Conservation (phyloP, 2,113 vertebrate genomes). For the Labeo catla region DNA sequence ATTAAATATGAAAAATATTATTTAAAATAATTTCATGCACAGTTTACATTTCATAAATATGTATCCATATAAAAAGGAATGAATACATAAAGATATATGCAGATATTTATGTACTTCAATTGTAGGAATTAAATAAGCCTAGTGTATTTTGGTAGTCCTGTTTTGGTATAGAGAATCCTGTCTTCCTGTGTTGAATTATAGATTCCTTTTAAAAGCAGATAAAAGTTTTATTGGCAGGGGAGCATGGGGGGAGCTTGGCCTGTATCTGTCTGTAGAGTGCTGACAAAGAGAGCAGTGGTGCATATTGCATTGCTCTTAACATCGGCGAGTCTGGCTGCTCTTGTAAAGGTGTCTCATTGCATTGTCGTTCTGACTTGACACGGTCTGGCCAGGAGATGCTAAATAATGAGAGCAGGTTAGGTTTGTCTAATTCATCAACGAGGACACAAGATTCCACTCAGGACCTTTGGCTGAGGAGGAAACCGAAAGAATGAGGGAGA, state of each 20-base stretch:
- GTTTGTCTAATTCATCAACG: slow-evolving; percentile 67
- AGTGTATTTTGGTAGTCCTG: slow-evolving; percentile 66
- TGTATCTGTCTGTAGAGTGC: slow-evolving; percentile 64
- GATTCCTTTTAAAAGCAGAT: slow-evolving; percentile 77
- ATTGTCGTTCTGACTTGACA: slow-evolving; percentile 69
- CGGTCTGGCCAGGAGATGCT: slow-evolving; percentile 68
- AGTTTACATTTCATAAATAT: background rate
- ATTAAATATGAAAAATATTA: background rate
- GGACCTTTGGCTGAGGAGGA: slow-evolving; percentile 32
- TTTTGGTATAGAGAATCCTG: slow-evolving; percentile 61
- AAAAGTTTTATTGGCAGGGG: slow-evolving; percentile 78
- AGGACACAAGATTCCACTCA: slow-evolving; percentile 31
- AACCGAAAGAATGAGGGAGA: background rate
- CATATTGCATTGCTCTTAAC: slow-evolving; percentile 79
- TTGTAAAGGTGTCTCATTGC: slow-evolving; percentile 79
- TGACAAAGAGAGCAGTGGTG: slow-evolving; percentile 76
- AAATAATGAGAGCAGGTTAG: slow-evolving; percentile 64
- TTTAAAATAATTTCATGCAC: background rate
- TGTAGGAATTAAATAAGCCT: background rate
- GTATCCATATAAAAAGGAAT: background rate
- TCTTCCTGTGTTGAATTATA: slow-evolving; percentile 76
- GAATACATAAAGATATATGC: background rate
- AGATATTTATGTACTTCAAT: background rate
- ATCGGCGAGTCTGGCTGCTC: slow-evolving; percentile 67
- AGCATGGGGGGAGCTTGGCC: slow-evolving; percentile 68